Conservation (phyloP, 2,113 vertebrate species). For the Melanerpes aurifrons region DNA sequence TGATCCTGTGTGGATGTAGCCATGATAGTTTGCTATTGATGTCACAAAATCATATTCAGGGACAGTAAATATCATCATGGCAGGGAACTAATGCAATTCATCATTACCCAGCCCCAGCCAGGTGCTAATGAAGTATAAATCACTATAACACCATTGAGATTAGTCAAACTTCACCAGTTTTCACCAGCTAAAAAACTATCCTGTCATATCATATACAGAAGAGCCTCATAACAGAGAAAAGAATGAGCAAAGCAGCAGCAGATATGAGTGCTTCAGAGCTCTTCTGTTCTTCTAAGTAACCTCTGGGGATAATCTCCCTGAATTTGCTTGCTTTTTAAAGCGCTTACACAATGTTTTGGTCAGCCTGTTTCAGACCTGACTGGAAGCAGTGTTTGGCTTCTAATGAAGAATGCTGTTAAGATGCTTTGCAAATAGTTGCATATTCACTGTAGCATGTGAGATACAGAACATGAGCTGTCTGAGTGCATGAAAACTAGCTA, state of each 20-base stretch:
- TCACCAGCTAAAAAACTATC: neutral
- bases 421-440: neutral
- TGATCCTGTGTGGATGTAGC: neutral
- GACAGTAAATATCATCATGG: neutral
- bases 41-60: neutral
- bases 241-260: neutral
- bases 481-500: slow-evolving; percentile 21
- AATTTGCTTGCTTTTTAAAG: neutral
- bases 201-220: neutral
- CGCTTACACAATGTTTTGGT: neutral
- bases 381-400: neutral
- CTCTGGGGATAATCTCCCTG: neutral
- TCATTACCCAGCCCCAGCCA: neutral
- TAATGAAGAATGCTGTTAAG: neutral
- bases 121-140: neutral
- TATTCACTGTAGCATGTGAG: neutral
- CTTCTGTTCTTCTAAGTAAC: neutral
- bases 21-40: neutral
- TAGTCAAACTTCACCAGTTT: neutral
- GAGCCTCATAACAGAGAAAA: neutral
- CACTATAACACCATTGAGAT: neutral
- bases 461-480: neutral
- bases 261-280: neutral
- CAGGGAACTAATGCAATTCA: neutral
- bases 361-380: neutral